phyloP scores from a whole-genome alignment of 2,797 vertebrate genomes.

The Cottoperca gobio region DNA sequence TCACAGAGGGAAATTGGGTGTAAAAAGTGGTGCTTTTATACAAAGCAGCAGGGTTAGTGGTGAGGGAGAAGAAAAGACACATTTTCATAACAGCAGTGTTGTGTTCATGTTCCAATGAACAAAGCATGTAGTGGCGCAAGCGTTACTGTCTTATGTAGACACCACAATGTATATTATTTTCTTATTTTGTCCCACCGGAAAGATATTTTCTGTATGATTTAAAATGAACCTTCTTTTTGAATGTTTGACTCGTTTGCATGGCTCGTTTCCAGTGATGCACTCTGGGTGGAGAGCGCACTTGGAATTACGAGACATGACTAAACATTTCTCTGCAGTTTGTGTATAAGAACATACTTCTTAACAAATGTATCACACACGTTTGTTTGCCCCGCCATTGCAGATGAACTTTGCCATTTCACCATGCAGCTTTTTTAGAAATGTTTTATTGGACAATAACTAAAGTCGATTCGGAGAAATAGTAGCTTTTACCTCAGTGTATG shows the following conservation, averaged over 20 bases:
- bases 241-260: neutral
- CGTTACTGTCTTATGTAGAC: neutral
- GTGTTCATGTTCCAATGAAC: neutral
- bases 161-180: neutral
- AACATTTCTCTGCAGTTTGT: neutral
- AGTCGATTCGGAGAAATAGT: neutral
- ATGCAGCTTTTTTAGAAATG: constrained; percentile 1
- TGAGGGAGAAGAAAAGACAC: neutral
- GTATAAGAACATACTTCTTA: neutral
- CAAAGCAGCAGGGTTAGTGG: neutral
- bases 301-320: neutral
- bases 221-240: neutral
- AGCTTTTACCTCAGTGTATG: neutral
- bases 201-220: neutral
- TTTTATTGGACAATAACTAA: constrained; percentile 2
- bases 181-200: neutral
- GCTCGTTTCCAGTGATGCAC: neutral
- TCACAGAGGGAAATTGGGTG: neutral
- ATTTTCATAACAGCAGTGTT: neutral
- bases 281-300: neutral
- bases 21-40: neutral
- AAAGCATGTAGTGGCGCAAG: neutral
- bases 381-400: neutral
- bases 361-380: neutral
- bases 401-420: constrained; percentile 1